Base-by-base conservation (phyloP, 2,888 invertebrate species). In the Coleophora flavipennella region DNA sequence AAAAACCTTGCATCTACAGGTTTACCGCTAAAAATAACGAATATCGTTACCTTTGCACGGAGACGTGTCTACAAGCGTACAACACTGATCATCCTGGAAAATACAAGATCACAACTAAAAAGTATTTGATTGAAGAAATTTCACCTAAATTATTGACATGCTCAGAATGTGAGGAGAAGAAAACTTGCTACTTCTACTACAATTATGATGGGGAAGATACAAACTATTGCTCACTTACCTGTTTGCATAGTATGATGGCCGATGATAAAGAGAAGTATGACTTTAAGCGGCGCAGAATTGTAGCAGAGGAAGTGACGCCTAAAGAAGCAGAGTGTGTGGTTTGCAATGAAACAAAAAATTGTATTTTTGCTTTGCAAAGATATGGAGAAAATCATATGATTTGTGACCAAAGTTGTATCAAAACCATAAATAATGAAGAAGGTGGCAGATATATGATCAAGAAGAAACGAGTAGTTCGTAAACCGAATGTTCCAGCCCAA, bases 331-430 rank as follows among this genome's bases (percentile, higher is more conserved):
- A 56, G 6, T 89, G 89, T 51, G 54, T 80, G n/a, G 74, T 81
- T 6, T 89, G 89, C 52, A 69, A 76, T 14, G 74, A 80, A 54
- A 62, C 53, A 28, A 87, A 77, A 62, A 62, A 57, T 42, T 88
- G 85, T 65, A 67, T 60, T 49, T 88, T 72, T 46, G 57, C 63
- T n/a, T 67, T 88, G 38, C 55, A 68, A 32, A 76, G 86, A 35
- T 88, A 88, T 35, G 87, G 87, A 11, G 74, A 83, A 8, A 56
- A 56, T 0, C 69, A 68, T 38, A 69, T 77, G 43, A 67, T 91
- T 31, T 91, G 91, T 53, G 83, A 84, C 26, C 84, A 87, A 33
- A 55, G 60, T 38, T 91, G 91, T 53, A 74, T 90, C 25, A 87
- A 87, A 35, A 65, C 78, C 8, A 83, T 83, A 27, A 84, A 84